Conservation (phyloP, 2,113 vertebrate species). For the Mesembrinibis cayennensis region DNA sequence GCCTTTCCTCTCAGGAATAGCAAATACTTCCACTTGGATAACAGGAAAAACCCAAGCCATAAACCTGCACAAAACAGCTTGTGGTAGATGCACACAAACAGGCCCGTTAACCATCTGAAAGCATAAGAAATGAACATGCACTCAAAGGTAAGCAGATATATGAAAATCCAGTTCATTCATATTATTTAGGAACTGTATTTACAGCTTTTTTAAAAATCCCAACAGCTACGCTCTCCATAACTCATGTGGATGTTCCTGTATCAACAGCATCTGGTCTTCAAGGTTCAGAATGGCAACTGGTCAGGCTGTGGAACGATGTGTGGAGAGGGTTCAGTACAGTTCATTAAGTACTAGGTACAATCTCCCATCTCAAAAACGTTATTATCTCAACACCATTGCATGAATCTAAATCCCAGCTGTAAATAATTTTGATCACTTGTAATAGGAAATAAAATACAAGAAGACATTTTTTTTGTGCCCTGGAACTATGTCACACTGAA, state of each 20-base stretch:
- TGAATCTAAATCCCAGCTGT: not conserved
- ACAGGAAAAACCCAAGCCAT: not conserved
- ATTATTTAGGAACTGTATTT: not conserved
- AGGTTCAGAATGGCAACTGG: fast-evolving
- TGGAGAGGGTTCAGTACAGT: fast-evolving
- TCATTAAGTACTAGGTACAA: not conserved
- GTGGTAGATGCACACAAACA: fast-evolving
- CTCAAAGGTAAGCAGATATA: not conserved
- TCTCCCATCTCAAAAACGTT: not conserved
- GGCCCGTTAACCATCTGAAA: not conserved
- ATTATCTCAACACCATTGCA: not conserved
- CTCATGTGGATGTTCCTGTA: not conserved
- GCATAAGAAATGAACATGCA: not conserved
- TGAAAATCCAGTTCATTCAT: not conserved
- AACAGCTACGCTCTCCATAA: not conserved
- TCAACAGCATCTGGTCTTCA: not conserved
- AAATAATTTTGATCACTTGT: not conserved
- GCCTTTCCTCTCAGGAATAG: not conserved
- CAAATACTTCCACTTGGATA: not conserved
- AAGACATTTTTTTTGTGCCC: not conserved
- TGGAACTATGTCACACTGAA: not conserved
- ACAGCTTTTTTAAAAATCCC: not conserved
- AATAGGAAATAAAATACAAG: not conserved
- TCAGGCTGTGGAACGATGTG: fast-evolving
- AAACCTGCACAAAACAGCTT: not conserved